Evolutionary conservation across 2,797 vertebrate genomes (phyloP).

Genomic region (Mormyrops boulengeri): DNA sequence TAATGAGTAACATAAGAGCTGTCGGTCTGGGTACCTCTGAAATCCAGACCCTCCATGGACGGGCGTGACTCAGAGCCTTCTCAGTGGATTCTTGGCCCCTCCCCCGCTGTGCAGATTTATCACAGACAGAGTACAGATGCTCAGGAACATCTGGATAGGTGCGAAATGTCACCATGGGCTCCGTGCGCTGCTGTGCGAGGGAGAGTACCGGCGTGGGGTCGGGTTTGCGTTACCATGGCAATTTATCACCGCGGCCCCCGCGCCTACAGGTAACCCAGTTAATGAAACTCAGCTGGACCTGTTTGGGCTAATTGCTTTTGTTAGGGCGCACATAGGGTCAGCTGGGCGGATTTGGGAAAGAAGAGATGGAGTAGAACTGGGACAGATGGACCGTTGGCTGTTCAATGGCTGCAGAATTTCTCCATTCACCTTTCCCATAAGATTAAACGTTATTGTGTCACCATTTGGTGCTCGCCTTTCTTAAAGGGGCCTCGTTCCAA

Average conservation of each 20-base stretch:
- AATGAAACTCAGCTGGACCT: conserved; percentile 13
- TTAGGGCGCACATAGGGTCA: background rate
- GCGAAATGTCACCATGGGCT: background rate
- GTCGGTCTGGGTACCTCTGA: background rate
- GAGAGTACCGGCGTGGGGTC: background rate
- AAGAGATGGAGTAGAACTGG: background rate
- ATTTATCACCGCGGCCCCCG: background rate
- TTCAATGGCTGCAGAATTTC: background rate
- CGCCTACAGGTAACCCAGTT: background rate
- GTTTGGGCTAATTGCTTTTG: conserved; percentile 2
- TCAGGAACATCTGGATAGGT: background rate
- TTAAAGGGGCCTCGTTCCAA: background rate
- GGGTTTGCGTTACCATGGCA: background rate
- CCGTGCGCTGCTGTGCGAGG: background rate
- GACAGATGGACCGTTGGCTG: background rate
- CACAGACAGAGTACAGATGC: conserved; percentile 3
- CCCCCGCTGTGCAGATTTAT: background rate
- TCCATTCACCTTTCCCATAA: background rate
- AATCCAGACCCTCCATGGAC: background rate
- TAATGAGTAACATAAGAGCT: background rate
- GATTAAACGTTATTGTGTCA: background rate
- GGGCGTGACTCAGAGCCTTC: background rate
- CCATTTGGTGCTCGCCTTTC: background rate
- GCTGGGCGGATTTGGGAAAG: background rate
- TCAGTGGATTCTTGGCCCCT: background rate